Evolutionary conservation across 2,113 vertebrate species (phyloP), one percentile per base, ranked within the genome.

Genomic region (Corythornis madagascariensis): DNA sequence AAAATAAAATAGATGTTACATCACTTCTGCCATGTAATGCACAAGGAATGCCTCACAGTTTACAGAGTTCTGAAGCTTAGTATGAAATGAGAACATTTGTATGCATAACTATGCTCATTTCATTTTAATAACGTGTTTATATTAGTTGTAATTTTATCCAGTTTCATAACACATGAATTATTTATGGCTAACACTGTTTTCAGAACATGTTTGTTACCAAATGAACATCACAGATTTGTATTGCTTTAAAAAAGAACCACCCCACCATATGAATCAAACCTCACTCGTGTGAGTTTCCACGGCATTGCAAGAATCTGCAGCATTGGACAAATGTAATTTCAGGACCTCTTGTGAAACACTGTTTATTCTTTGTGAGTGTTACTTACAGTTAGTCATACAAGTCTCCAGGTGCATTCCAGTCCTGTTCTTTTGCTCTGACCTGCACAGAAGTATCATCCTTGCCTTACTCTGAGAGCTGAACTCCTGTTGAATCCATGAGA

Each of bases 1-100:
- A 99, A 98, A 97, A 95, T 96, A 91, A 98, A 98, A 97, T 97
- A 97, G 64, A 89, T 31, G 47, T 56, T 60, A 48, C 83, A 20
- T 16, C 57, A 88, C 91, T 93, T 95, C 84, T 97, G 97, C 97
- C 96, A 98, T 78, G 82, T 95, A 88, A 95, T 97, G 88, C 66
- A 96, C 8, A 29, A 65, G 26, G 75, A 94, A 97, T 97, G 96
- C 96, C 97, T 98, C 95, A 3, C 89, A 84, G 97, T 97, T 98
- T 97, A 98, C 96, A 97, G 92, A 97, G 88, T 96, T 96, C 91
- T 94, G 91, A 95, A 96, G 93, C 90, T 92, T 94, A 94, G 70
- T 86, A 65, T 91, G 78, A 95, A 91, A 94, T 3, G 52, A 96
- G 50, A 93, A 93, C 80, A 97, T 86, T 43, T 97, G 64, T 96